A percentile compares a stretch with the other conserved stretches of the same genome.
Evolutionary conservation across 2,888 invertebrate species (phyloP).

Genomic region (Tenthredo scrophulariae): DNA sequence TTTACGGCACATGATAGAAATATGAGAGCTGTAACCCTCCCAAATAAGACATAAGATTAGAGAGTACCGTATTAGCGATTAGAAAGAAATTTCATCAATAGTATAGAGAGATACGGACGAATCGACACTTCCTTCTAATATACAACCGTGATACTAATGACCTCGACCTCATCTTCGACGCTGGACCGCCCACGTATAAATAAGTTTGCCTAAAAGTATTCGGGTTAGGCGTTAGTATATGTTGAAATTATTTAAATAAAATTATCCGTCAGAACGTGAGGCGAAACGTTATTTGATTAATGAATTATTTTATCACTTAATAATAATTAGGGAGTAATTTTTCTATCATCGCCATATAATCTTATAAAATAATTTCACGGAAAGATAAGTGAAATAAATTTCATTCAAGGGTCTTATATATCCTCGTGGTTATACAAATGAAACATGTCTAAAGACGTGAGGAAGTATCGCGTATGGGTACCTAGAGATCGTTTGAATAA

Average conservation of each 20-base stretch:
- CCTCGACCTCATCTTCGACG: constrained; percentile 35
- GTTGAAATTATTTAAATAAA: constrained; percentile 41
- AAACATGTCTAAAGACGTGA: neutral
- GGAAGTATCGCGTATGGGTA: neutral
- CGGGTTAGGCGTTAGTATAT: neutral
- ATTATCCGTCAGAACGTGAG: neutral
- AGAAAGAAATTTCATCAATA: neutral
- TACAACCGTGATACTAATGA: constrained; percentile 14
- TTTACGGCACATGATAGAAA: neutral
- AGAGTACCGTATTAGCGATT: neutral
- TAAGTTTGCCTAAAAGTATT: constrained; percentile 22
- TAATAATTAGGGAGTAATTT: neutral
- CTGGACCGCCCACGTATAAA: constrained; percentile 45
- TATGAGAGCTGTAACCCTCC: neutral
- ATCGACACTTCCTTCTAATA: constrained; percentile 22
- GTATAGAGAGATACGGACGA: constrained; percentile 24
- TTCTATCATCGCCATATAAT: neutral
- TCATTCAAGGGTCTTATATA: constrained; percentile 10
- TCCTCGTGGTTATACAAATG: constrained; percentile 15
- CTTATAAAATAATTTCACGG: neutral
- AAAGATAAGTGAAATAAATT: neutral
- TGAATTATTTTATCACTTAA: neutral
- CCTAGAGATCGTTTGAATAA: constrained; percentile 25
- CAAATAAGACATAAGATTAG: neutral
- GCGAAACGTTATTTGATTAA: neutral